phyloP scores from a whole-genome alignment of 2,888 invertebrate species.

The Ferdinandea cuprea region DNA sequence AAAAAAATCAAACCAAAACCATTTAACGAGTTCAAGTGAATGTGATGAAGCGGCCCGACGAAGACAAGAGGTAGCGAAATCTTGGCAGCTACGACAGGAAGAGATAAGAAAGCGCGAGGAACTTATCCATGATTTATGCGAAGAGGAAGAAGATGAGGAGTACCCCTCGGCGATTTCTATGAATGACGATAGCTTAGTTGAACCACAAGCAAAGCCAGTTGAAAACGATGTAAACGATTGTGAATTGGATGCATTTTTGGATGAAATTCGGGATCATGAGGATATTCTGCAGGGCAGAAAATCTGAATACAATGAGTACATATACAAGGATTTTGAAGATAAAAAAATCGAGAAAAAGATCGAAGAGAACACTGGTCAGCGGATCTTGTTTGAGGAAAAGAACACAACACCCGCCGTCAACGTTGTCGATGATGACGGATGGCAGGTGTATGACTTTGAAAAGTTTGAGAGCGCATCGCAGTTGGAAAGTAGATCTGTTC shows the following conservation, averaged over 20 bases:
- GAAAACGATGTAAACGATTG: constrained; percentile 76
- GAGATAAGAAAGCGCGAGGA: constrained; percentile 74
- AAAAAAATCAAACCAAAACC: constrained; percentile 7
- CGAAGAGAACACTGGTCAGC: constrained; percentile 55
- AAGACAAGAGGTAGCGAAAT: neutral
- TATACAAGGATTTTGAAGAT: constrained; percentile 79
- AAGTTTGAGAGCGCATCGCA: constrained; percentile 79
- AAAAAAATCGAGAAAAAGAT: constrained; percentile 49
- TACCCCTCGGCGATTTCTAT: constrained; percentile 47
- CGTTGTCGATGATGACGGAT: constrained; percentile 85
- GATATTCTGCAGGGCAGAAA: constrained; percentile 78
- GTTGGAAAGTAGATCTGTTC: constrained; percentile 2
- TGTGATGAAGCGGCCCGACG: neutral
- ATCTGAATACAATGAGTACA: constrained; percentile 78
- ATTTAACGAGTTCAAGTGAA: neutral
- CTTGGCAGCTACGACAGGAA: neutral
- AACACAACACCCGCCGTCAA: constrained; percentile 1
- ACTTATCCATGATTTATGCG: constrained; percentile 77
- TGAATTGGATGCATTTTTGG: constrained; percentile 79
- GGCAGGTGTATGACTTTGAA: constrained; percentile 84
- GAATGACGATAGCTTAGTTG: constrained; percentile 60
- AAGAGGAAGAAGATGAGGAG: constrained; percentile 74
- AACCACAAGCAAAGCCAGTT: neutral
- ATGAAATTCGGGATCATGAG: constrained; percentile 80
- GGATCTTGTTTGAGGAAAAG: constrained; percentile 65